Evolutionary conservation across 2,888 invertebrate species (phyloP).

Genomic region (Protodeltote pygarga): DNA sequence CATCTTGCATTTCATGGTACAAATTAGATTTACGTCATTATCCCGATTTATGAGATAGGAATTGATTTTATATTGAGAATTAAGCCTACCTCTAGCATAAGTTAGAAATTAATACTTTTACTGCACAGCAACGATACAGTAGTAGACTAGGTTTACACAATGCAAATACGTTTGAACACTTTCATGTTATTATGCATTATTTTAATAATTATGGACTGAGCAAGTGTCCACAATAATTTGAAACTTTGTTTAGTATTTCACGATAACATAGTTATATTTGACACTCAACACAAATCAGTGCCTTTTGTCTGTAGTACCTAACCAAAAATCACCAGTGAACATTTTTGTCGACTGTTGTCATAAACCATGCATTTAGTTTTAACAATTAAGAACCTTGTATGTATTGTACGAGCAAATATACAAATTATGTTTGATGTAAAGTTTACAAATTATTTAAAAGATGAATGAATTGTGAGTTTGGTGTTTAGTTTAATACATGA

Average conservation of each 20-base stretch:
- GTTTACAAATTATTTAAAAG: conserved; percentile 56
- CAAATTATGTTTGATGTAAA: conserved; percentile 64
- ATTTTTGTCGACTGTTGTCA: conserved; percentile 67
- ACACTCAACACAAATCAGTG: conserved; percentile 40
- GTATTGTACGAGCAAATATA: conserved; percentile 45
- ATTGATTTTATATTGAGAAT: conserved; percentile 42
- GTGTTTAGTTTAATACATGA: conserved; percentile 59
- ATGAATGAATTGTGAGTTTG: conserved; percentile 59
- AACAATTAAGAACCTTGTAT: conserved; percentile 53
- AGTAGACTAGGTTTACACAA: conserved; percentile 41
- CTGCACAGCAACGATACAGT: conserved; percentile 44
- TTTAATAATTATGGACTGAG: conserved; percentile 20
- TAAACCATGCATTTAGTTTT: conserved; percentile 74
- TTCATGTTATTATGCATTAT: conserved; percentile 13
- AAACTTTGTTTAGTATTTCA: conserved; percentile 20
- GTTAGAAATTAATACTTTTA: conserved; percentile 47
- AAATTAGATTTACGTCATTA: conserved; percentile 71
- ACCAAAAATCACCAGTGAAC: conserved; percentile 37
- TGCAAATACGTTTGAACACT: conserved; percentile 31
- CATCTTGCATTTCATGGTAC: conserved; percentile 74
- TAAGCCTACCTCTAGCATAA: conserved; percentile 52
- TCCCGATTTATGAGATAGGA: conserved; percentile 46
- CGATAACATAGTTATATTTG: conserved; percentile 32
- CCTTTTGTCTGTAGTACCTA: conserved; percentile 41
- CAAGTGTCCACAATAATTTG: conserved; percentile 9